Conservation (phyloP, 2,113 vertebrate species). For the Prietella phreatophila region DNA sequence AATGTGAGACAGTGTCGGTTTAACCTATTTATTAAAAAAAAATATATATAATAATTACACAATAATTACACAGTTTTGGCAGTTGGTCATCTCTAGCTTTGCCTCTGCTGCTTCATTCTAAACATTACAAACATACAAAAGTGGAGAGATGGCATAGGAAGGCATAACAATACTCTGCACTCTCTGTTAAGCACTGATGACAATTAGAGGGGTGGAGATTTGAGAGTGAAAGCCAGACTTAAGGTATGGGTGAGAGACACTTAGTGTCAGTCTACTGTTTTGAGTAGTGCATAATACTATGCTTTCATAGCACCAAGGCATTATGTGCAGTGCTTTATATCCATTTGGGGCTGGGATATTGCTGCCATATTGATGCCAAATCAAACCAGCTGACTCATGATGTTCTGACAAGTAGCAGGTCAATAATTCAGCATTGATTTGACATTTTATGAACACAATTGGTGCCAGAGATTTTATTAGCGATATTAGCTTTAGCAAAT, state of each 20-base stretch:
- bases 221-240: constrained; percentile 17
- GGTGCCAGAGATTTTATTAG: constrained; percentile 13
- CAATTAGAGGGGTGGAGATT: constrained; percentile 49
- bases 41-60: no score
- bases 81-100: constrained; percentile 25
- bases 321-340: constrained; percentile 19
- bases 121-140: constrained; percentile 30
- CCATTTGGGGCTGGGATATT: constrained; percentile 15
- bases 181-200: constrained; percentile 17
- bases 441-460: constrained; percentile 40
- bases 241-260: neutral
- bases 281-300: constrained; percentile 23
- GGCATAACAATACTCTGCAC: neutral
- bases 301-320: neutral
- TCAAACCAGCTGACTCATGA: constrained; percentile 20
- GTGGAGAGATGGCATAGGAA: neutral
- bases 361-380: constrained; percentile 9
- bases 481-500: constrained; percentile 21
- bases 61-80: constrained; percentile 10
- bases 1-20: neutral
- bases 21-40: neutral
- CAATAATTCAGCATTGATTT: constrained; percentile 60
- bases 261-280: neutral
- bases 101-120: constrained; percentile 13
- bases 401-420: constrained; percentile 27